Evolutionary conservation across 1,140 invertebrate species (phyloP), one percentile per base, ranked within the genome.

Genomic region (Neodiprion lecontei): DNA sequence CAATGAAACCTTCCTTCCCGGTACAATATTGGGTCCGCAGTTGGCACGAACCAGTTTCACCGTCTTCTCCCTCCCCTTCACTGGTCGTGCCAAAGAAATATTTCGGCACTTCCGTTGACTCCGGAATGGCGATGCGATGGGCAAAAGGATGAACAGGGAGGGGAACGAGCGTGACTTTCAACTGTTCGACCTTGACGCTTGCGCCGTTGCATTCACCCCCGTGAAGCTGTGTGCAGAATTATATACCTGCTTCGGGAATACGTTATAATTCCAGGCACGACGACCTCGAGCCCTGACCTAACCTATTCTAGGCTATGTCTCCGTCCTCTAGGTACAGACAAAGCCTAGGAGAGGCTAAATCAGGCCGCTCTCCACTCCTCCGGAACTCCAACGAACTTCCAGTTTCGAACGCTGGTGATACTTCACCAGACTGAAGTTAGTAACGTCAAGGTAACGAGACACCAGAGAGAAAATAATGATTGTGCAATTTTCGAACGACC

Each of bases 221-320:
- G 53, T 5, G 28, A 40, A 40, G 28, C 17, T 21, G 17, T 40
- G 28, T 40, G 28, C 28, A 40, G 28, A 9, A 17, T 61, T 40
- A 40, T 40, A 40, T 40, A 40, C 28, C 28, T 40, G 28, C 53
- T 17, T 9, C 9, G 9, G 11, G 53, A 61, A 61, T 61, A 61
- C 11, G n/a, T 61, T 61, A 61, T 40, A 40, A 40, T 61, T 17
- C 53, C 53, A 61, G n/a, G 53, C 53, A 17, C 53, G 53, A 17
- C 53, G n/a, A 61, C 53, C 53, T 61, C 80, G 82, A 86, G 83
- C 79, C 85, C 82, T 84, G 83, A 87, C 86, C 85, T 88, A 88
- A 87, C 86, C 86, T 88, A 87, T 88, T 87, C 86, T 87, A 88
- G 86, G 86, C 86, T 88, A 87, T 88, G 86, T 88, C 86, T 88